Base-by-base conservation (phyloP, 2,888 invertebrate genomes). In the Chelonus formosanus region DNA sequence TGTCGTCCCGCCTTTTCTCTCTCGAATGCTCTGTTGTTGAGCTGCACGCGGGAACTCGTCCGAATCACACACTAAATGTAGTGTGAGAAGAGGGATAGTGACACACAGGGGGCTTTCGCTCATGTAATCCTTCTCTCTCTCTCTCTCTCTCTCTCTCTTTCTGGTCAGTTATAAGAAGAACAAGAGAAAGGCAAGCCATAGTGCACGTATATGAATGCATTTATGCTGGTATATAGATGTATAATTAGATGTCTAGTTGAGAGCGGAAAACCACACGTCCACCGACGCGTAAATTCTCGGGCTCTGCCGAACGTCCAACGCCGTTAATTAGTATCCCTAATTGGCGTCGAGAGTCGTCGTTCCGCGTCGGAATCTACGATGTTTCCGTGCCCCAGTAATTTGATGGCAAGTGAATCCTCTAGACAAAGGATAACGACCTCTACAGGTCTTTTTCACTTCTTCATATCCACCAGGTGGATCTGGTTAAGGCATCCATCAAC, bases 1-100 rank as follows among this genome's bases (percentile, higher is more conserved):
- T 68, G 61, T 70, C 70, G 68, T 70, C 68, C 62, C 67, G 68
- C 68, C 69, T 68, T 66, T 68, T 68, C 70, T 59, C 52, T 64
- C 67, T 66, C 67, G 57, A 57, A 63, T 65, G 63, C 69, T 57
- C 31, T 6, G 57, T 45, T n/a, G 57, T 57, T 57, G 32, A 44
- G 31, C 6, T 44, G 43, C 20, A 20, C 20, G 20, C 20, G 40
- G 59, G 36, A 58, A 64, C 45, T 45, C 47, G 10, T 40, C 35
- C 36, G 7, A 64, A 58, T 63, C 57, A 32, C 43, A 43, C 34
- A 3, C 35, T 34, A 58, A 7, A 53, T 35, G 20, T 56, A 7
- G 55, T 36, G 63, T 48, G 63, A 63, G 50, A 63, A 52, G 52
- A 52, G 52, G 52, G 52, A 52, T 32, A 52, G 52, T 52, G 52